Evolutionary conservation across 2,797 vertebrate genomes (phyloP).

Genomic region (Champsocephalus gunnari): DNA sequence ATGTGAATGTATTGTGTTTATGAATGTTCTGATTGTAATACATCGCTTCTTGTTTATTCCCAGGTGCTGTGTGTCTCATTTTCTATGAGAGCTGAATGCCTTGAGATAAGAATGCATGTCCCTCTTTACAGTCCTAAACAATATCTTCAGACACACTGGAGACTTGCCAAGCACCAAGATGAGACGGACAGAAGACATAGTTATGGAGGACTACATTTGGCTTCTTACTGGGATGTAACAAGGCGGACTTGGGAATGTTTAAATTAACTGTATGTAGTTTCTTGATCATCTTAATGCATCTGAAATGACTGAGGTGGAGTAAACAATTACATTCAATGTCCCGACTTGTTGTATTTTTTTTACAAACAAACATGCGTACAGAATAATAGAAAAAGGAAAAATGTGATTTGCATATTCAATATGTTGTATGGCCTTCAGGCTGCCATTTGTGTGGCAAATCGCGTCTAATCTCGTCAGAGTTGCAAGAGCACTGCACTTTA

Average conservation of each 20-base stretch:
- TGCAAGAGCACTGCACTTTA: not conserved
- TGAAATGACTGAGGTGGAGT: conserved; percentile 14
- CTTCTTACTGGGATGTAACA: conserved; percentile 32
- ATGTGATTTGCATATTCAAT: not conserved
- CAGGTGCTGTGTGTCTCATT: conserved; percentile 87
- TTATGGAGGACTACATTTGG: conserved; percentile 22
- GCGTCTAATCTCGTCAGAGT: not conserved
- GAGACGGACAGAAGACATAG: conserved; percentile 12
- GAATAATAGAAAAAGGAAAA: conserved; percentile 5
- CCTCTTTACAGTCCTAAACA: conserved; percentile 9
- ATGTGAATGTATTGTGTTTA: not conserved
- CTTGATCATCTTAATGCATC: conserved; percentile 17
- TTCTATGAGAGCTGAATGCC: conserved; percentile 67
- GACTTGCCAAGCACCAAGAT: conserved; percentile 11
- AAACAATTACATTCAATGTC: conserved; percentile 24
- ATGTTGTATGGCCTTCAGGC: not conserved
- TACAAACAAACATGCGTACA: not conserved
- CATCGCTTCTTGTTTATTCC: conserved; percentile 21
- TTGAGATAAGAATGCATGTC: conserved; percentile 7
- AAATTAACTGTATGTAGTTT: conserved; percentile 20
- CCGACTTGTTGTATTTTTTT: conserved; percentile 15
- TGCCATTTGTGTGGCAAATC: not conserved
- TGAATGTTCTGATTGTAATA: not conserved
- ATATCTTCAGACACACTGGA: not conserved
- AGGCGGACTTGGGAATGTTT: conserved; percentile 13